Conservation (phyloP, 2,888 invertebrate genomes). For the Nomada goodeniana region DNA sequence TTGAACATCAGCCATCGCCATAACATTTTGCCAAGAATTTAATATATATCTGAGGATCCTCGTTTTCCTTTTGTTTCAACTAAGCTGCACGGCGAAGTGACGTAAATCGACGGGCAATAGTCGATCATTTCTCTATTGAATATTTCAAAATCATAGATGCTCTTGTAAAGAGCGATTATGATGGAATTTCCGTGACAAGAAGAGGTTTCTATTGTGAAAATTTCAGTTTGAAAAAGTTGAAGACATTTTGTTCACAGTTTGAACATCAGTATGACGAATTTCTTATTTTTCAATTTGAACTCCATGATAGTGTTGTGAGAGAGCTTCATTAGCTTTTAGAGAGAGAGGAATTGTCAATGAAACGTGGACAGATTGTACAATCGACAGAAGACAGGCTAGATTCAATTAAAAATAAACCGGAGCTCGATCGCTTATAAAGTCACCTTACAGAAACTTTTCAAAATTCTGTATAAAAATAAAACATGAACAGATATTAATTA, state of each 20-base stretch:
- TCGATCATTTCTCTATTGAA: background rate
- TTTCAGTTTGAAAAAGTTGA: background rate
- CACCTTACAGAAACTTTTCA: too few species aligned
- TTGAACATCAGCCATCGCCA: background rate
- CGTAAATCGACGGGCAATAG: background rate
- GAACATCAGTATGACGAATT: too few species aligned
- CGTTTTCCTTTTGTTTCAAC: background rate
- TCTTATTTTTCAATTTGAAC: too few species aligned
- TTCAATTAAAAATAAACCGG: background rate
- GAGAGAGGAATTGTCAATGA: too few species aligned
- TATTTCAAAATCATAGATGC: background rate
- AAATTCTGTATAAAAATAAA: too few species aligned
- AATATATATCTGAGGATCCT: background rate
- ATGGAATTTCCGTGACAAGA: background rate
- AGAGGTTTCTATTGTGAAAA: background rate
- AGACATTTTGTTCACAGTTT: too few species aligned
- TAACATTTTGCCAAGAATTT: slow-evolving; percentile 6
- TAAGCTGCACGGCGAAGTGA: background rate
- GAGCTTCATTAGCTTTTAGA: too few species aligned
- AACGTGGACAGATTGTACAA: background rate
- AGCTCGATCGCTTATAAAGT: too few species aligned
- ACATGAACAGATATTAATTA: too few species aligned
- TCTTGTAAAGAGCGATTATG: background rate
- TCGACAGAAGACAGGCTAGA: background rate
- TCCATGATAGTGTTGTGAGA: too few species aligned